Evolutionary conservation across 2,888 invertebrate species (phyloP).

Genomic region (Dryobota labecula): DNA sequence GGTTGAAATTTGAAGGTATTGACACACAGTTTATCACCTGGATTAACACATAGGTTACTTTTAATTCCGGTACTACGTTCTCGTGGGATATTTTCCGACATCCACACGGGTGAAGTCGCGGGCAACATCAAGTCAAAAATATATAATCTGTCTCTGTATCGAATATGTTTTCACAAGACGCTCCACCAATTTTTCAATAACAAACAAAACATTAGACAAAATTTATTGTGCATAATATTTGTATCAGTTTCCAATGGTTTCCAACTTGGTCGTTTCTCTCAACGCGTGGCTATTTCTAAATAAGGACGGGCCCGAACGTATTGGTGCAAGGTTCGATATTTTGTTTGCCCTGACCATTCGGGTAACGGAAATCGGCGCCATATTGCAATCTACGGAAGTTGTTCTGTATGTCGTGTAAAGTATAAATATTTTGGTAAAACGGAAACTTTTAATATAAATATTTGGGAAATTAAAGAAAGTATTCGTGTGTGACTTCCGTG

Average conservation of each 20-base stretch:
- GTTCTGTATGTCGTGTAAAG: conserved; percentile 52
- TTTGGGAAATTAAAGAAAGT: conserved; percentile 43
- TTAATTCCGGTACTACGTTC: too few species aligned
- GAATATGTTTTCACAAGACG: not conserved
- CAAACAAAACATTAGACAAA: conserved; percentile 23
- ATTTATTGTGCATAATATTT: conserved; percentile 28
- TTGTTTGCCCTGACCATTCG: conserved; percentile 77
- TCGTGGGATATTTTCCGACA: too few species aligned
- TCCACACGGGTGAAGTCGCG: too few species aligned
- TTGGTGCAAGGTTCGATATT: conserved; percentile 74
- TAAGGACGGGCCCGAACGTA: conserved; percentile 76
- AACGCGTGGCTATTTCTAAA: conserved; percentile 71
- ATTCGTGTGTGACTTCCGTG: conserved; percentile 44
- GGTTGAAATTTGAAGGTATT: too few species aligned
- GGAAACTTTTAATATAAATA: conserved; percentile 45
- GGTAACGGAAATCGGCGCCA: conserved; percentile 73
- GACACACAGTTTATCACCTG: too few species aligned
- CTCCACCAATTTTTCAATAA: conserved; percentile 1
- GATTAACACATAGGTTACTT: too few species aligned
- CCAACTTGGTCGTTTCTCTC: conserved; percentile 55
- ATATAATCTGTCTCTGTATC: not conserved
- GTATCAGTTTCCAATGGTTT: conserved; percentile 39
- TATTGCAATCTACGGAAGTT: conserved; percentile 68
- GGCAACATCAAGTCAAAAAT: too few species aligned
- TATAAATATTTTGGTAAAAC: conserved; percentile 56